Evolutionary conservation across 2,797 vertebrate species (phyloP), one percentile per base, ranked within the genome.

Genomic region (Gallirallus australis): DNA sequence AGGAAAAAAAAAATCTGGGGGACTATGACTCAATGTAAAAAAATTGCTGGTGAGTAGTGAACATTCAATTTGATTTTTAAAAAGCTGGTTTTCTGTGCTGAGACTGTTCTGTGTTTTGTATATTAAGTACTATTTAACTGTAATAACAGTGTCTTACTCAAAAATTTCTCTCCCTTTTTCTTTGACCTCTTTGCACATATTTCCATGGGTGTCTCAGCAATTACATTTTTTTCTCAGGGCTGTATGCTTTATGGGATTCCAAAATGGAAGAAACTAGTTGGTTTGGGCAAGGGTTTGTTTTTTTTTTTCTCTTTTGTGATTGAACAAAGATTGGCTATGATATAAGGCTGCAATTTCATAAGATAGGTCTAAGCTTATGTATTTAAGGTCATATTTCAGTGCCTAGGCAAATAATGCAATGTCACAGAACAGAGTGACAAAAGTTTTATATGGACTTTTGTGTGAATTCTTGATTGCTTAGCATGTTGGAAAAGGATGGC

Each of bases 381-480:
- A 54, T 85, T n/a, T 91, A 82, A 16, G 4, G 39, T 23, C 70
- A 8, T 61, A 16, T 85, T 82, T 77, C 60, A 19, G 9, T 56
- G 9, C 35, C 72, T 39, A 84, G 35, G 47, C 11, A 73, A 90
- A 90, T 82, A 79, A 39, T 15, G 20, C 4, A 12, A 2, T 42
- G 13, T 54, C 31, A 59, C 69, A 39, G 28, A 71, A 37, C 24
- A 66, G 23, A 75, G 11, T 57, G 33, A 61, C 13, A 52, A 81
- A 30, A 78, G 72, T 88, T 86, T 92, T 7, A 9, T 73, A 71
- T 25, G 80, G 86, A 81, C 30, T 71, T 89, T 13, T 71, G 4
- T 75, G 56, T 82, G 86, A 89, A 85, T 91, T 91, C 71, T 73
- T 87, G 84, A 80, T 89, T 85, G 64, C 71, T 89, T 80, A 78